Conservation (phyloP, 2,888 invertebrate genomes). For the Laothoe populi region DNA sequence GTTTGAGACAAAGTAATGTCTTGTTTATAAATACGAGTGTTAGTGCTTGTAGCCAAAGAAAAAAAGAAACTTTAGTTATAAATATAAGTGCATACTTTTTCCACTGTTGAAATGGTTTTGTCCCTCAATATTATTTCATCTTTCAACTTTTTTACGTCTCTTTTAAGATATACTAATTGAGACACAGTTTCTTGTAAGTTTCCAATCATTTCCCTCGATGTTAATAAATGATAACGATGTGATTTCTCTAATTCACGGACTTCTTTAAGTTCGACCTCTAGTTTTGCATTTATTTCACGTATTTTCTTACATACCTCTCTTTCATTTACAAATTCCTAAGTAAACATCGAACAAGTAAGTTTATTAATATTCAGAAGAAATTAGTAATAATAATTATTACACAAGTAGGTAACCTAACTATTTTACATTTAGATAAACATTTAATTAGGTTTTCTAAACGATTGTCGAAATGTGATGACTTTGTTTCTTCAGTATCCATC, state of each 20-base stretch:
- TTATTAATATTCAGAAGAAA: not conserved
- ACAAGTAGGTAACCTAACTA: conserved; percentile 51
- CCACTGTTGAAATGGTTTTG: conserved; percentile 49
- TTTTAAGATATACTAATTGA: conserved; percentile 71
- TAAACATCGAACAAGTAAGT: not conserved
- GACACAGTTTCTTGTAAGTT: conserved; percentile 77
- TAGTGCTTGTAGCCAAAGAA: no score
- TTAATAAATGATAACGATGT: conserved; percentile 71
- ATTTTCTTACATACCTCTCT: conserved; percentile 66
- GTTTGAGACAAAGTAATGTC: no score
- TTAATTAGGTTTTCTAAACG: conserved; percentile 64
- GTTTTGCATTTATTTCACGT: conserved; percentile 62
- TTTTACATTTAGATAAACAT: conserved; percentile 68
- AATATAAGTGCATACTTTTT: conserved; percentile 53
- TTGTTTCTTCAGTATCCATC: conserved; percentile 34
- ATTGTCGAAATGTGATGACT: conserved; percentile 41
- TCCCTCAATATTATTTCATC: conserved; percentile 65
- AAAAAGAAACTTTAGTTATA: not conserved
- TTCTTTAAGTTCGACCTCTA: conserved; percentile 69
- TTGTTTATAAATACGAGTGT: no score
- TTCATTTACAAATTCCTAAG: conserved; percentile 50
- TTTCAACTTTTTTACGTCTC: conserved; percentile 68
- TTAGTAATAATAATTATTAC: not conserved
- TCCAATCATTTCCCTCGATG: conserved; percentile 75
- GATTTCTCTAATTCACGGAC: conserved; percentile 72